A percentile compares a stretch with the other conserved stretches of the same genome.
Evolutionary conservation across 2,888 invertebrate genomes (phyloP).

Genomic region (Holacanthella duospinosa): DNA sequence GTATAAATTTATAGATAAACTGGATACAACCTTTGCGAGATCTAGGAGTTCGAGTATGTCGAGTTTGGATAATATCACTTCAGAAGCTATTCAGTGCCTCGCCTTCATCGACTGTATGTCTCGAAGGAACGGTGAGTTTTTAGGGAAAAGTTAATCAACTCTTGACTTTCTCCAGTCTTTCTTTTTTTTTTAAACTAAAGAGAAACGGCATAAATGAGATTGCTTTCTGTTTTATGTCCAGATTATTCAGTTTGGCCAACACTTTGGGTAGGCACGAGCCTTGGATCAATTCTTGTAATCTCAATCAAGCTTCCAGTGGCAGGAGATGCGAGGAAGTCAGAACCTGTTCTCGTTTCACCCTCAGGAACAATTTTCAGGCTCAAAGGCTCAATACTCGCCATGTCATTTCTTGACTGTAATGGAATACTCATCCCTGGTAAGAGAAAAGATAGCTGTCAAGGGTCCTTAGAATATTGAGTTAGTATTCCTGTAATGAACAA

Average conservation of each 20-base stretch:
- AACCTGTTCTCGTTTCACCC: slow-evolving; percentile 77
- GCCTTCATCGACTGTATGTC: slow-evolving; percentile 91
- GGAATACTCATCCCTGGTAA: slow-evolving; percentile 83
- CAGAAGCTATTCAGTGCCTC: slow-evolving; percentile 91
- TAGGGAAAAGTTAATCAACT: slow-evolving; percentile 23
- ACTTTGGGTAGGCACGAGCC: slow-evolving; percentile 94
- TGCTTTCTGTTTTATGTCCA: too few relatives aligned
- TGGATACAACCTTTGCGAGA: slow-evolving; percentile 91
- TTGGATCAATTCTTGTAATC: slow-evolving; percentile 90
- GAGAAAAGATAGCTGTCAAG: too few relatives aligned
- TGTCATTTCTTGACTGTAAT: slow-evolving; percentile 92
- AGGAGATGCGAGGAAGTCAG: slow-evolving; percentile 66
- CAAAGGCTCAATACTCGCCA: slow-evolving; percentile 85
- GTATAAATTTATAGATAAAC: slow-evolving; percentile 58
- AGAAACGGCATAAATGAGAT: too few relatives aligned
- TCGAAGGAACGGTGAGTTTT: slow-evolving; percentile 84
- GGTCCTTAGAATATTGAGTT: too few relatives aligned
- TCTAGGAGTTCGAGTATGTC: slow-evolving; percentile 96
- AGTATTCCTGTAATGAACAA: too few relatives aligned
- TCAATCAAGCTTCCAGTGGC: slow-evolving; percentile 64
- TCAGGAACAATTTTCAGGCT: slow-evolving; percentile 88
- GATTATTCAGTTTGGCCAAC: slow-evolving; percentile 51
- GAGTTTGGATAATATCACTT: slow-evolving; percentile 90
- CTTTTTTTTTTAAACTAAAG: neutral
- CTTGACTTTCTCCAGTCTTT: neutral